Evolutionary conservation across 2,888 invertebrate genomes (phyloP).

Genomic region (Amorpha juglandis): DNA sequence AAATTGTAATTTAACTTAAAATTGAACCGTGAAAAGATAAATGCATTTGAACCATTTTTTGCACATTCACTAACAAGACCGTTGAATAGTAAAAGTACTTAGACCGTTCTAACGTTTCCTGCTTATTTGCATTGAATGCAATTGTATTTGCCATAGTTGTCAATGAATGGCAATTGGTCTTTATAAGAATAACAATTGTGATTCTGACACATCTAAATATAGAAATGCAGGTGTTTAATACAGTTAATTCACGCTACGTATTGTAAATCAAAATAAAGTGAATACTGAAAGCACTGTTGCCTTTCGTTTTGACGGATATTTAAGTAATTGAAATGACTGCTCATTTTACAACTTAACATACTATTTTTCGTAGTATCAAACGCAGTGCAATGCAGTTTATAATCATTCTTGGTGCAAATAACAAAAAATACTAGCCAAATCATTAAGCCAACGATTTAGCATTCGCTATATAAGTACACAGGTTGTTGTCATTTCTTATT

Average conservation of each 20-base stretch:
- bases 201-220: slow-evolving; percentile 22
- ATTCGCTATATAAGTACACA: too few relatives aligned
- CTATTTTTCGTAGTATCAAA: too few relatives aligned
- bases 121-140: slow-evolving; percentile 69
- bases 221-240: background rate
- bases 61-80: background rate
- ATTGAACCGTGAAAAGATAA: background rate
- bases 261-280: too few relatives aligned
- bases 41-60: background rate
- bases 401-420: too few relatives aligned
- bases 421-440: too few relatives aligned
- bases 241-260: background rate
- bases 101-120: slow-evolving; percentile 51
- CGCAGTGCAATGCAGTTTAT: too few relatives aligned
- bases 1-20: slow-evolving; percentile 1
- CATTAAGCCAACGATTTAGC: too few relatives aligned
- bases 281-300: background rate
- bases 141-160: slow-evolving; percentile 47
- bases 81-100: slow-evolving; percentile 8
- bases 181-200: slow-evolving; percentile 16
- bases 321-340: too few relatives aligned
- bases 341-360: too few relatives aligned
- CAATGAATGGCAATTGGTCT: slow-evolving; percentile 28
- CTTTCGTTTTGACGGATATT: background rate
- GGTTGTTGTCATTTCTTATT: too few relatives aligned